A percentile compares a stretch with the other conserved stretches of the same genome.
phyloP scores from a whole-genome alignment of 2,797 vertebrate genomes.

The Pyrrhura leucotis region DNA sequence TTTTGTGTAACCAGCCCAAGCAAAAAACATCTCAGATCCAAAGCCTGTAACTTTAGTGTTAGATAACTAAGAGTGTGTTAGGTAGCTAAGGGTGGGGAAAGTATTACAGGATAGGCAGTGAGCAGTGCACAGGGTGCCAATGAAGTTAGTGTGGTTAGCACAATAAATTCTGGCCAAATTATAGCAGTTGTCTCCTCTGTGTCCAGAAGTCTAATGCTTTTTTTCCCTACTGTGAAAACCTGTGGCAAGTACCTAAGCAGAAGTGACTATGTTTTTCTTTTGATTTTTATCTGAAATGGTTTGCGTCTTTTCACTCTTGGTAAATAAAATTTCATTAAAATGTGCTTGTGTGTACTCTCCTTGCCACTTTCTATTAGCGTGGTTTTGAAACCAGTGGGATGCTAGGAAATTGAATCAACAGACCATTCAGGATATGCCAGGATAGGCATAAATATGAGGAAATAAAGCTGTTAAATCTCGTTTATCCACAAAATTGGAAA shows the following conservation, averaged over 20 bases:
- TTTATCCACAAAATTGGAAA: background rate
- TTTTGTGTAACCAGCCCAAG: background rate
- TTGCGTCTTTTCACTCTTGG: background rate
- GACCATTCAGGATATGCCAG: background rate
- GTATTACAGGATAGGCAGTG: background rate
- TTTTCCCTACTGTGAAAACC: background rate
- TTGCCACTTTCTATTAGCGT: background rate
- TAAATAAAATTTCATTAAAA: conserved; percentile 1
- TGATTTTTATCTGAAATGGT: background rate
- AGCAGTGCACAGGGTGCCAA: background rate
- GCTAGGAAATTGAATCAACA: background rate
- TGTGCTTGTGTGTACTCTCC: background rate
- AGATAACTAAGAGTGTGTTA: background rate
- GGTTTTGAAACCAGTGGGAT: background rate
- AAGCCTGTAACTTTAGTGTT: background rate
- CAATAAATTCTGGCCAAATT: background rate
- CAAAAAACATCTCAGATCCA: background rate
- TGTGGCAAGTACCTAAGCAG: background rate
- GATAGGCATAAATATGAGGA: background rate
- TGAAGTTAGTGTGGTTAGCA: background rate
- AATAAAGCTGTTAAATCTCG: conserved; percentile 4
- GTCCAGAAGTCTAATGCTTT: background rate
- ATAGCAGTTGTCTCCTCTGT: background rate
- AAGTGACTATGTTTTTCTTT: background rate
- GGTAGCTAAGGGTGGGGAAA: background rate